These are phyloP conservation scores for Psettodes erumei DNA, from an alignment of 2,113 vertebrate species.

Conservation along the genomic window DNA sequence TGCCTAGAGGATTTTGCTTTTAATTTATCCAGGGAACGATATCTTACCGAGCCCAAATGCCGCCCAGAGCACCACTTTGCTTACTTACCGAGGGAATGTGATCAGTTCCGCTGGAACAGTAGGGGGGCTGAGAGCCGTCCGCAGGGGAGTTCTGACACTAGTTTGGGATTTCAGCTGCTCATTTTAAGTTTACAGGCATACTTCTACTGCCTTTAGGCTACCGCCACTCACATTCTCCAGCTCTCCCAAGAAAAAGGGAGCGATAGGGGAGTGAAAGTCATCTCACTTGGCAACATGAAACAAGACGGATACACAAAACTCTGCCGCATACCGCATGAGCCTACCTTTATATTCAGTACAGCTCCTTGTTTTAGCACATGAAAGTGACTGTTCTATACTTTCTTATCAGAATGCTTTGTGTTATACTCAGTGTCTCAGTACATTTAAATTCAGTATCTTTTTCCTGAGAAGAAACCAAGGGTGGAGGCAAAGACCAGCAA, in stretches of 20 bases:
- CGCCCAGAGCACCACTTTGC: constrained; percentile 34
- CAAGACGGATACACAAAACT: neutral
- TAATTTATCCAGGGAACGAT: constrained; percentile 39
- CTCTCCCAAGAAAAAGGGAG: constrained; percentile 8
- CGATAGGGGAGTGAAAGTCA: neutral
- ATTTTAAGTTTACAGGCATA: constrained; percentile 17
- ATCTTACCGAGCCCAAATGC: constrained; percentile 27
- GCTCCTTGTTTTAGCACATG: neutral
- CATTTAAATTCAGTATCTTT: neutral
- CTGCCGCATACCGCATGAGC: neutral
- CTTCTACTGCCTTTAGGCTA: neutral
- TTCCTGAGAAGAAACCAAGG: too few species aligned
- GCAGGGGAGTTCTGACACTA: constrained; percentile 1
- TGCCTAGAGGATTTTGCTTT: constrained; percentile 27
- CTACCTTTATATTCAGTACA: neutral
- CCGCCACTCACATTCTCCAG: constrained; percentile 3
- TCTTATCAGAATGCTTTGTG: neutral
- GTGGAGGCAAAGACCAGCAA: too few species aligned
- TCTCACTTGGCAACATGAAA: neutral
- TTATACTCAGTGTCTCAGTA: neutral
- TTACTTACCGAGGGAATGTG: constrained; percentile 21
- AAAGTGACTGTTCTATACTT: neutral
- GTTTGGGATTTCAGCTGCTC: constrained; percentile 26
- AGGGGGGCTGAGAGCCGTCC: neutral
- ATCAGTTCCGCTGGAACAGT: constrained; percentile 22